Evolutionary conservation across 1,140 invertebrate species (phyloP).

Genomic region (Caenorhabditis brenneri): DNA sequence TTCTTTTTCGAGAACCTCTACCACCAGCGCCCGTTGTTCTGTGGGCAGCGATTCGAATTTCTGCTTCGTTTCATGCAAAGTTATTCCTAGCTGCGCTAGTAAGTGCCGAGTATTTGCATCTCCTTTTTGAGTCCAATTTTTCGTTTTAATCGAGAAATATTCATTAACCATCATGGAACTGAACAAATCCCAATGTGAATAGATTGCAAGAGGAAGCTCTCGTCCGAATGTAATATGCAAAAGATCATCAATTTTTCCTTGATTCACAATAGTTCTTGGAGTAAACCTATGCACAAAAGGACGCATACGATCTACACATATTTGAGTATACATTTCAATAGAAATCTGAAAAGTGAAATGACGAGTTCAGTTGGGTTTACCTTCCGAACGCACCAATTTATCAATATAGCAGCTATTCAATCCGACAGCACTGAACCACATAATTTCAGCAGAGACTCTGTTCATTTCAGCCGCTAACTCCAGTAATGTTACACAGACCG

Average conservation of each 20-base stretch:
- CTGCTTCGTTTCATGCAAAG: constrained; percentile 37
- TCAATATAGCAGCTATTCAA: constrained; percentile 36
- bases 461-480: constrained; percentile 42
- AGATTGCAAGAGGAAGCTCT: constrained; percentile 47
- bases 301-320: constrained; percentile 37
- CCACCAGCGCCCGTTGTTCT: neutral
- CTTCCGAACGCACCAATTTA: neutral
- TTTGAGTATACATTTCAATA: constrained; percentile 18
- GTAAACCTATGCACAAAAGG: constrained; percentile 26
- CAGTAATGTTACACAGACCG: neutral
- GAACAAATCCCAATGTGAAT: constrained; percentile 44
- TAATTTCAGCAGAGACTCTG: constrained; percentile 23
- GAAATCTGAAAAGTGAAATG: constrained; percentile 20
- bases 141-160: constrained; percentile 44
- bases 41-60: constrained; percentile 28
- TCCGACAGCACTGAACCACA: constrained; percentile 43
- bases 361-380: neutral
- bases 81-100: constrained; percentile 11
- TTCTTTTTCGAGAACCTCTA: constrained; percentile 39
- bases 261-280: constrained; percentile 18
- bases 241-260: constrained; percentile 39
- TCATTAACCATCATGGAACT: constrained; percentile 26
- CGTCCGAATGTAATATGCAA: constrained; percentile 35
- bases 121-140: constrained; percentile 44
- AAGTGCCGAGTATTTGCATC: constrained; percentile 3